A percentile compares a stretch with the other conserved stretches of the same genome.
Evolutionary conservation across 2,888 invertebrate genomes (phyloP).

Genomic region (Habrosyne pyritoides): DNA sequence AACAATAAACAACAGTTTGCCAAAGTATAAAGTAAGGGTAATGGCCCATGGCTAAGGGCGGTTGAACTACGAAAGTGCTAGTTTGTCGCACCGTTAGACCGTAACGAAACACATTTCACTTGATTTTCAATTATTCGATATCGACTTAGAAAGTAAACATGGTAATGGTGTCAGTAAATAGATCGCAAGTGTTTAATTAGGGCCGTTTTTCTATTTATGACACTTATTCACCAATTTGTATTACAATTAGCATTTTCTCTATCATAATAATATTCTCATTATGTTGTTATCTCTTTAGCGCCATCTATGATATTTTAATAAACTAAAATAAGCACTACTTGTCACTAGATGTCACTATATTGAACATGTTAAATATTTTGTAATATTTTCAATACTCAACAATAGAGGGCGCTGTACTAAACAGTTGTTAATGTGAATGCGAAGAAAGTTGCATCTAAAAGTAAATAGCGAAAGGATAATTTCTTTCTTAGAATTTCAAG

Average conservation of each 20-base stretch:
- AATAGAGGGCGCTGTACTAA: background rate
- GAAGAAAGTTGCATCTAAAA: background rate
- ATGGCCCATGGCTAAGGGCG: slow-evolving; percentile 58
- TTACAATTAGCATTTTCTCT: no score
- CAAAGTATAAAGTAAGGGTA: slow-evolving; percentile 25
- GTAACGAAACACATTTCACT: slow-evolving; percentile 61
- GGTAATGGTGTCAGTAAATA: background rate
- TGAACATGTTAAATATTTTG: background rate
- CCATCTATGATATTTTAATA: background rate
- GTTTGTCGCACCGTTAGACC: slow-evolving; percentile 50
- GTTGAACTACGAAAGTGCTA: slow-evolving; percentile 47
- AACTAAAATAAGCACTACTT: background rate
- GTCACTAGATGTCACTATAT: background rate
- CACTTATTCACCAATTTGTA: no score
- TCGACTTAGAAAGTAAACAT: slow-evolving; percentile 4
- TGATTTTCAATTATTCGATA: slow-evolving; percentile 52
- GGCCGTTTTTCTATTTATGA: no score
- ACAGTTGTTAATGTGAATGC: background rate
- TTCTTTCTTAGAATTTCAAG: background rate
- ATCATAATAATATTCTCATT: no score
- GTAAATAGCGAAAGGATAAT: background rate
- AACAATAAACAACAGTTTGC: background rate
- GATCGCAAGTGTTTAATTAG: background rate
- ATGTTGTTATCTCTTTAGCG: no score
- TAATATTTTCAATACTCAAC: background rate